A percentile compares a stretch with the other conserved stretches of the same genome.
These are phyloP conservation scores for Pachyuromys duprasi DNA, from an alignment of 2,797 vertebrate genomes.

Conservation along the genomic window DNA sequence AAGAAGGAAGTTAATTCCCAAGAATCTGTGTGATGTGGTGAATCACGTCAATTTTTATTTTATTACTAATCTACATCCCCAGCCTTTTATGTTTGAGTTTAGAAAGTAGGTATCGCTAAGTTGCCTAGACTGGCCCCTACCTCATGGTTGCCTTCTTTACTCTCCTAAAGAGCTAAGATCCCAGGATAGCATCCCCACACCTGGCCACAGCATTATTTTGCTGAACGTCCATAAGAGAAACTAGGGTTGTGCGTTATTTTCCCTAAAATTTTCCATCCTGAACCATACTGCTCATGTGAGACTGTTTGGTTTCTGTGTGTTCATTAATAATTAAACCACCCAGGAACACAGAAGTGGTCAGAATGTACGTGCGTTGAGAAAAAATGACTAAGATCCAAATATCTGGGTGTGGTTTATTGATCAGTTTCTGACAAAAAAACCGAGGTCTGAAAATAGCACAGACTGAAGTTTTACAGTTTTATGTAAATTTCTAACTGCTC, in stretches of 20 bases:
- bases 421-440: neutral
- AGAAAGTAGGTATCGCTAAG: neutral
- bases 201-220: neutral
- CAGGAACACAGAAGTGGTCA: neutral
- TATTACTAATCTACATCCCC: neutral
- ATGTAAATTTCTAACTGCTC: neutral
- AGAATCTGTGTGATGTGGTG: neutral
- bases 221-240: neutral
- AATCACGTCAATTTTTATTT: neutral
- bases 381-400: neutral
- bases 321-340: constrained; percentile 31
- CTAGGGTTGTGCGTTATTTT: neutral
- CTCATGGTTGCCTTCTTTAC: too few species aligned
- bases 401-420: neutral
- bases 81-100: neutral
- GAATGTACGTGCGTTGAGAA: neutral
- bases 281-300: neutral
- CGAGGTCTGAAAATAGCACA: neutral
- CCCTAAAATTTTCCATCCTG: neutral
- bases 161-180: neutral
- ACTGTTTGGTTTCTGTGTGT: neutral
- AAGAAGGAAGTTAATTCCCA: neutral
- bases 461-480: neutral
- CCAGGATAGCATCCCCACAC: neutral
- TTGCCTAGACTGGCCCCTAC: neutral